These are phyloP conservation scores for Drusus annulatus DNA, from an alignment of 1,140 invertebrate species.

Conservation along the genomic window DNA sequence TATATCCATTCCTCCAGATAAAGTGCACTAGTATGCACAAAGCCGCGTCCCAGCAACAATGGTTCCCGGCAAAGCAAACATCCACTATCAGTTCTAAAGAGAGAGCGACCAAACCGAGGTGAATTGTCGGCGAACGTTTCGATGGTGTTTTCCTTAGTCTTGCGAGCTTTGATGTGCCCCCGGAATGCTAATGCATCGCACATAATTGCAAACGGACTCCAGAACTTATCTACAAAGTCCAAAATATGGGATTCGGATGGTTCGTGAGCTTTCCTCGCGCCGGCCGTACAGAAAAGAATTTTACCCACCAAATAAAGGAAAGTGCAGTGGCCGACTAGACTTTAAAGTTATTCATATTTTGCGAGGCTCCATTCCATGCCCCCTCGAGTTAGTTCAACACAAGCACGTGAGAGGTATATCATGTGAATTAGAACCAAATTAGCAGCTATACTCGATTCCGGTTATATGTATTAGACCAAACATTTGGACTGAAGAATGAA, in stretches of 20 bases:
- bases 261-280: neutral
- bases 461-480: no score
- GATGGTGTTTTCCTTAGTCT: conserved; percentile 51
- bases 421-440: no score
- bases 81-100: conserved; percentile 48
- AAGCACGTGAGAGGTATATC: no score
- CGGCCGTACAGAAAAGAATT: neutral
- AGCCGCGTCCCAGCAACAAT: conserved; percentile 39
- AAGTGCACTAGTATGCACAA: conserved; percentile 12
- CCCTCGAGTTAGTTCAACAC: no score
- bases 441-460: neutral
- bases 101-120: conserved; percentile 30
- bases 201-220: conserved; percentile 46
- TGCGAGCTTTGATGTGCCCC: conserved; percentile 40
- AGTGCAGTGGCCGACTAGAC: neutral
- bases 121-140: conserved; percentile 40
- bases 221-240: conserved; percentile 36
- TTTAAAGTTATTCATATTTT: no score
- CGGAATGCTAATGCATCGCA: conserved; percentile 50
- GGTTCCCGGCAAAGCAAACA: conserved; percentile 42
- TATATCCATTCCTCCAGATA: neutral
- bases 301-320: neutral
- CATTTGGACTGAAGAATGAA: neutral
- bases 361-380: no score
- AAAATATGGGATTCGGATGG: neutral